These are phyloP conservation scores for Okamejei kenojei DNA, from an alignment of 2,797 vertebrate genomes.

Conservation along the genomic window DNA sequence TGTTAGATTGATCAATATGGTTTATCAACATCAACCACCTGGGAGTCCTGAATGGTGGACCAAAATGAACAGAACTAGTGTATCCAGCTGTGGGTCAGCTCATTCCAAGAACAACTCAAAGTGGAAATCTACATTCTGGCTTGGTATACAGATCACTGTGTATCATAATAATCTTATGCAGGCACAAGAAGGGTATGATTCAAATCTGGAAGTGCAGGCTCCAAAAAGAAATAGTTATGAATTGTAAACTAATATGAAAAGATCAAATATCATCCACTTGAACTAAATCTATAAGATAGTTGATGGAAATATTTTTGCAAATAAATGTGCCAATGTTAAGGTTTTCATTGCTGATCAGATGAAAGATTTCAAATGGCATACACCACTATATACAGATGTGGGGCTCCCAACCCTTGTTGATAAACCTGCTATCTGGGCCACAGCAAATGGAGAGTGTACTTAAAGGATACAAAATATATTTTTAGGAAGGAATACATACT, in stretches of 20 bases:
- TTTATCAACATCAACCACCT: neutral
- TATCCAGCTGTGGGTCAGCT: neutral
- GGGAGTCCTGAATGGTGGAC: neutral
- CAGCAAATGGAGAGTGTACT: neutral
- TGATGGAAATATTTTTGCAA: neutral
- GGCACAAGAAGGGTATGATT: neutral
- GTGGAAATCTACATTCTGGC: neutral
- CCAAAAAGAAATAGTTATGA: neutral
- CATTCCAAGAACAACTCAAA: neutral
- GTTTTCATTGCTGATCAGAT: neutral
- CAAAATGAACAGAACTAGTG: neutral
- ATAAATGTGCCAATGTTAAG: neutral
- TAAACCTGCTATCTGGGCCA: neutral
- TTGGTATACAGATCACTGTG: neutral
- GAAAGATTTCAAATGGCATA: neutral
- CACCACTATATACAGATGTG: neutral
- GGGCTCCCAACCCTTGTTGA: neutral
- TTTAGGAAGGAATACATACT: neutral
- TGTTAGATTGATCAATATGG: neutral
- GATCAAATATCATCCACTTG: neutral
- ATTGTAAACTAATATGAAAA: neutral
- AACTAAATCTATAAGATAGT: neutral
- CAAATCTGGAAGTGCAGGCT: neutral
- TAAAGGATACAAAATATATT: neutral
- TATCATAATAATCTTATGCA: neutral